Evolutionary conservation across 2,888 invertebrate genomes (phyloP), one percentile per base, ranked within the genome.

Genomic region (Netelia virgata): DNA sequence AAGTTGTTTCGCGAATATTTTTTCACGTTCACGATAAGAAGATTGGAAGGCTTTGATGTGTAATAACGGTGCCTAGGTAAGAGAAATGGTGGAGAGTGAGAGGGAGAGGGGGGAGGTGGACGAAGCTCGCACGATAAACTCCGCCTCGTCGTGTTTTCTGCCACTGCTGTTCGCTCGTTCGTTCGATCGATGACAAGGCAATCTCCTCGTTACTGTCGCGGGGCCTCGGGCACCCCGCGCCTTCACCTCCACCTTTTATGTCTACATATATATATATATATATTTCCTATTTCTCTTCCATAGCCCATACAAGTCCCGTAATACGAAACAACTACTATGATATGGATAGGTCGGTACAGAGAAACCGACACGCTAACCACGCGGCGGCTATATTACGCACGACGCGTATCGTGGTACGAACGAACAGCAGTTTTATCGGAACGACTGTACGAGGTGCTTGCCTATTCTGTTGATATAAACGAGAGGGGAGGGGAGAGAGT

Each of bases 181-280:
- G 50, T 50, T 64, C 88, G 90, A 91, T 91, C 90, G 91, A 92
- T 91, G 91, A 91, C 90, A 90, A 90, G 87, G 89, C 91, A 90
- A 90, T 91, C 91, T 87, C 87, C 88, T 88, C 84, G 86, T 82
- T 80, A 82, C 84, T 82, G 81, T 79, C 84, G 69, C 78, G 69
- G 43, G 47, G 47, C 36, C 70, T 68, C 70, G 43, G 18, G 55
- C 69, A 72, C 59, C 68, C 20, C 63, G 11, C 50, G 55, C 55
- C 14, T 63, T 66, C 41, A 18, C 81, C 63, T 41, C 63, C 41
- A 36, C 69, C 10, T 47, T 68, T 53, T 69, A 59, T 23, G 18
- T 23, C 16, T 20, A 59, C 11, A 23, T 69, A 28, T 63, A 61
- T 36, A 10, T 16, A 43, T 55, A 55, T 50, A 20, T 53, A 41